These are phyloP conservation scores for Haplochromis vanheusdeni DNA, from an alignment of 2,113 vertebrate species.

Conservation along the genomic window DNA sequence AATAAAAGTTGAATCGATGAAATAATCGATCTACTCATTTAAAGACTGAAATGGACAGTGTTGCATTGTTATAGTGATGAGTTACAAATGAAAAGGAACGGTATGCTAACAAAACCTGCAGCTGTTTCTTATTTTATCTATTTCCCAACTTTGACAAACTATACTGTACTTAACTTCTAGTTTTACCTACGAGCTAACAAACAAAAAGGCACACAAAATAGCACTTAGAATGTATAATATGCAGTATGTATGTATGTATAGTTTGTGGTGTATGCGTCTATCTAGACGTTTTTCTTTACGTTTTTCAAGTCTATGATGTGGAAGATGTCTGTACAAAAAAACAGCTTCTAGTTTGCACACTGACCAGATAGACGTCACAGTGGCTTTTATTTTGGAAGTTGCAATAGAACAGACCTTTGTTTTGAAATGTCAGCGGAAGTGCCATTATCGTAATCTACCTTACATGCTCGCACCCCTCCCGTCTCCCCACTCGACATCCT, in stretches of 20 bases:
- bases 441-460: not conserved
- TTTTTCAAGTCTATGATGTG: not conserved
- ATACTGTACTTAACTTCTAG: not conserved
- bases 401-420: not conserved
- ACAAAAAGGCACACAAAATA: not conserved
- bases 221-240: not conserved
- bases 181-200: too few relatives aligned
- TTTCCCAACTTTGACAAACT: not conserved
- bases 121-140: not conserved
- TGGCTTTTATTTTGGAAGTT: not conserved
- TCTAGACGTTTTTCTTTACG: not conserved
- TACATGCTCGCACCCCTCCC: conserved; percentile 10
- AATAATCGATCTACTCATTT: not conserved
- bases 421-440: conserved; percentile 17
- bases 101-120: not conserved
- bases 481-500: conserved; percentile 30
- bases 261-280: not conserved
- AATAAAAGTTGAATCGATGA: not conserved
- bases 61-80: not conserved
- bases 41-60: not conserved
- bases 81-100: not conserved
- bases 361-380: not conserved
- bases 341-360: not conserved
- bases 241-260: not conserved
- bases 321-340: not conserved